Evolutionary conservation across 1,140 invertebrate species (phyloP).

Genomic region (Ips typographus): DNA sequence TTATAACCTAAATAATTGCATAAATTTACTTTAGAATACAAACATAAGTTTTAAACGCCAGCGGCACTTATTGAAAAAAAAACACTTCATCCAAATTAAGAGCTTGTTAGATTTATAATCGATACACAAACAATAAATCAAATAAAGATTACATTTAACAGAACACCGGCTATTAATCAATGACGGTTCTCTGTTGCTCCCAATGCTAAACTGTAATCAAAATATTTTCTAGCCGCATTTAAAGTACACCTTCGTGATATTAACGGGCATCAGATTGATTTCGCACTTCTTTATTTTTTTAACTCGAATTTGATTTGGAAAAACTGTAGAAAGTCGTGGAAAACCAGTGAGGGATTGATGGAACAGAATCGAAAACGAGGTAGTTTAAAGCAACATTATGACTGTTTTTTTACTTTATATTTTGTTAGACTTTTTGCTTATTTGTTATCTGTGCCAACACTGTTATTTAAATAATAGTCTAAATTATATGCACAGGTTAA

Average conservation of each 20-base stretch:
- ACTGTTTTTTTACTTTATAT: too few species aligned
- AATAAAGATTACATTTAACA: constrained; percentile 29
- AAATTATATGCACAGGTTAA: too few species aligned
- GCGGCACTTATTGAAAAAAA: constrained; percentile 15
- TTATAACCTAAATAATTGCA: not conserved
- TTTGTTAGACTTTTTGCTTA: too few species aligned
- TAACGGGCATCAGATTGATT: not conserved
- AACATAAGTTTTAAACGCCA: too few species aligned
- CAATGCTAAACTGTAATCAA: constrained; percentile 13
- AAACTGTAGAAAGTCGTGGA: not conserved
- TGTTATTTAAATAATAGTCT: too few species aligned
- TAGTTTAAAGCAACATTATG: too few species aligned
- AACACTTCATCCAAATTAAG: constrained; percentile 26
- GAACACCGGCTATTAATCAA: constrained; percentile 12
- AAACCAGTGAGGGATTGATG: too few species aligned
- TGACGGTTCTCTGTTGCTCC: constrained; percentile 16
- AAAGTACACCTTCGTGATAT: not conserved
- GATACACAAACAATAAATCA: constrained; percentile 34
- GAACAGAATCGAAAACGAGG: too few species aligned
- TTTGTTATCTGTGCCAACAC: too few species aligned
- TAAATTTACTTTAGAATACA: too few species aligned
- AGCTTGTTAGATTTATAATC: constrained; percentile 28
- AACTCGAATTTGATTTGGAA: not conserved
- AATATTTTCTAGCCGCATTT: constrained; percentile 7
- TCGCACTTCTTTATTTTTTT: not conserved